Evolutionary conservation across 2,113 vertebrate species (phyloP), one percentile per base, ranked within the genome.

Genomic region (Mobula birostris): DNA sequence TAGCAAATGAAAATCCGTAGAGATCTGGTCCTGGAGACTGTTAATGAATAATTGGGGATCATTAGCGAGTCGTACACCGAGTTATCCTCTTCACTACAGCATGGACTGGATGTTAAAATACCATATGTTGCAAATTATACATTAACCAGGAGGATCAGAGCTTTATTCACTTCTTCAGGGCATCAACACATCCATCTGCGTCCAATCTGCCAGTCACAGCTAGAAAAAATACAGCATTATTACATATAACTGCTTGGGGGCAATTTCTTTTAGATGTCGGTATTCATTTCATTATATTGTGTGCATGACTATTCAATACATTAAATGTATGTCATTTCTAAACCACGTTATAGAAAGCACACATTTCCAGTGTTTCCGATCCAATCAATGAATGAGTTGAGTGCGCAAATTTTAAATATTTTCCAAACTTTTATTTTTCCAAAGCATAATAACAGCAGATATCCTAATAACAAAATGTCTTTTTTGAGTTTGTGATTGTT

Each of bases 91-190:
- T 32, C 91, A 93, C 70, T 95, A 96, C 97, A 97, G 97, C 97
- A 97, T 97, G 96, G 95, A 94, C 94, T 94, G 95, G 94, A 96
- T 97, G 97, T 97, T 96, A 97, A 97, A 97, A 97, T 97, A 97
- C 97, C 98, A 98, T 98, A 98, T 98, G 98, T 97, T 96, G 96
- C 94, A 97, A 98, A 98, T 98, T 98, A 98, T 97, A 98, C 96
- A 98, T 98, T 98, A 98, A 98, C 98, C 95, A 95, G 80, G 80
- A 83, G 94, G 91, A 94, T 94, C 95, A 96, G 95, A 95, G 95
- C 95, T 96, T 96, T 95, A 95, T 95, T 96, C 96, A 96, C 96
- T 96, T 96, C 95, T 95, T 95, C 95, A 95, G 24, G 21, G 70
- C 70, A 74, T 93, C 68, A 72, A 40, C 91, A 93, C 17, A 93